Evolutionary conservation across 2,888 invertebrate species (phyloP).

Genomic region (Mellilla xanthometata): DNA sequence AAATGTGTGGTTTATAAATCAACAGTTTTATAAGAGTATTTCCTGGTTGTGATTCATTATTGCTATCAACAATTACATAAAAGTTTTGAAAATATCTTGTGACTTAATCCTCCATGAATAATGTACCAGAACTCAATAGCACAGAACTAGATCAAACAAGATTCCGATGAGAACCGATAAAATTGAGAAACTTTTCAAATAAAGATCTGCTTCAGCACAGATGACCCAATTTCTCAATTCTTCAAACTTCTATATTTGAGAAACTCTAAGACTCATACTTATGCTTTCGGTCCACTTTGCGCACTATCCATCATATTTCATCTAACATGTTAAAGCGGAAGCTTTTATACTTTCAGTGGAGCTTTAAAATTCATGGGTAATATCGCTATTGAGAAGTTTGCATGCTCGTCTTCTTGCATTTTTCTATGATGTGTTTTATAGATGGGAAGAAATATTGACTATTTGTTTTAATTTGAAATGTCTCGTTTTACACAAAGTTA

Average conservation of each 20-base stretch:
- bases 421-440: not conserved
- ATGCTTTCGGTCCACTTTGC: conserved; percentile 15
- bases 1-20: too few species aligned
- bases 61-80: too few species aligned
- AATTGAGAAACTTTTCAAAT: conserved; percentile 48
- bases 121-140: conserved; percentile 23
- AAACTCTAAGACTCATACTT: conserved; percentile 31
- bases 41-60: too few species aligned
- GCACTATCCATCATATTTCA: conserved; percentile 19
- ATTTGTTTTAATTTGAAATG: too few species aligned
- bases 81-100: too few species aligned
- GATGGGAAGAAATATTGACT: too few species aligned
- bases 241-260: conserved; percentile 35
- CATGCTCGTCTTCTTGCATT: conserved; percentile 4
- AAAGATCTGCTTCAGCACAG: conserved; percentile 46
- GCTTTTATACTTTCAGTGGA: conserved; percentile 13
- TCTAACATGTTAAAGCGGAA: conserved; percentile 6
- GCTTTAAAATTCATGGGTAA: conserved; percentile 16
- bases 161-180: conserved; percentile 33
- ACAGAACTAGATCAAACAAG: conserved; percentile 32
- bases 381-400: conserved; percentile 6
- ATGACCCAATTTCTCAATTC: conserved; percentile 51
- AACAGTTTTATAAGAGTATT: too few species aligned
- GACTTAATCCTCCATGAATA: conserved; percentile 2
- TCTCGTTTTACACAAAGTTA: too few species aligned